These are phyloP conservation scores for Sebastes hubbsi DNA, from an alignment of 2,797 vertebrate species.

Conservation along the genomic window DNA sequence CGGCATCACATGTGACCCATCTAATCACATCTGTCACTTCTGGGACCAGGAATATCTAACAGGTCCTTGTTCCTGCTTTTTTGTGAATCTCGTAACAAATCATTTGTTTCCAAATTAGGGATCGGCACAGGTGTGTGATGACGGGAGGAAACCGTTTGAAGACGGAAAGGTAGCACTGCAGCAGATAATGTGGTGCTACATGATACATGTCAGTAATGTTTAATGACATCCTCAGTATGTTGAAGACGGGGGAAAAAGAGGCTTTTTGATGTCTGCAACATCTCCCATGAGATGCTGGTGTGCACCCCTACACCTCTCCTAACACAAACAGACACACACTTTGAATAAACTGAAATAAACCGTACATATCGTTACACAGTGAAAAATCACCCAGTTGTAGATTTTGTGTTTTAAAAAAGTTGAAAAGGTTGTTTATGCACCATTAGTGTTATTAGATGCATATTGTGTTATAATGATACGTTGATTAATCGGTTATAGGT, in stretches of 20 bases:
- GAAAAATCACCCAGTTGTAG: background rate
- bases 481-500: no score
- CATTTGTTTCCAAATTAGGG: constrained; percentile 9
- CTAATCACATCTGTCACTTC: constrained; percentile 56
- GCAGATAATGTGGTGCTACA: background rate
- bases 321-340: background rate
- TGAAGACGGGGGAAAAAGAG: background rate
- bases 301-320: background rate
- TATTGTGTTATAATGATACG: no score
- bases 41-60: constrained; percentile 31
- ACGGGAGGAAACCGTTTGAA: background rate
- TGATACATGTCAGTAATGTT: constrained; percentile 1
- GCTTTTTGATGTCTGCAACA: constrained; percentile 31
- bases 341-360: background rate
- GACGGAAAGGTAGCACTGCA: background rate
- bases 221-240: constrained; percentile 26
- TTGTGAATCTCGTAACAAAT: constrained; percentile 1
- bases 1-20: constrained; percentile 42
- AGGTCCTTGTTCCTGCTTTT: constrained; percentile 17
- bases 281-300: constrained; percentile 18
- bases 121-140: background rate
- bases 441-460: background rate
- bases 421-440: background rate
- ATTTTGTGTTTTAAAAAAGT: background rate
- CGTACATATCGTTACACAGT: background rate